phyloP scores from a whole-genome alignment of 2,888 invertebrate genomes.

The Empis stercorea region DNA sequence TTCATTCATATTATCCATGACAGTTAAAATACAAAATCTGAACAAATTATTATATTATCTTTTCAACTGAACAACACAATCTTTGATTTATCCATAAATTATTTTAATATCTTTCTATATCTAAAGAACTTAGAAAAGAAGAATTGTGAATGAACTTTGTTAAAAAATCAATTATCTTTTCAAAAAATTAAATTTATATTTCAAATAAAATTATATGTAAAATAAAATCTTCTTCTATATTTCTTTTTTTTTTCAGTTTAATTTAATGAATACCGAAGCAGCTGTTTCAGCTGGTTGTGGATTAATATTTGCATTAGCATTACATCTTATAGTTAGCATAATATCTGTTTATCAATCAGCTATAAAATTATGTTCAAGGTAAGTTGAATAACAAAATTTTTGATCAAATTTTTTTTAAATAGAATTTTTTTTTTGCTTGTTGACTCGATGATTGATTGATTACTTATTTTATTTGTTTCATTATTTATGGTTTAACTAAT shows the following conservation, averaged over 20 bases:
- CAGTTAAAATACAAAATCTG: too few species aligned
- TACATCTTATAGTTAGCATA: conserved; percentile 33
- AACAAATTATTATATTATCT: too few species aligned
- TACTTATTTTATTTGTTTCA: too few species aligned
- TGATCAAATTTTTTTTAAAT: too few species aligned
- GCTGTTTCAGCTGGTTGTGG: conserved; percentile 33
- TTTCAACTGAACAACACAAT: too few species aligned
- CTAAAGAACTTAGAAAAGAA: too few species aligned
- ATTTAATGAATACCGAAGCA: conserved; percentile 25
- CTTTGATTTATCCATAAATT: too few species aligned
- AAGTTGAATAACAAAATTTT: conserved; percentile 17
- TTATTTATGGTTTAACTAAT: too few species aligned
- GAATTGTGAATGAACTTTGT: too few species aligned
- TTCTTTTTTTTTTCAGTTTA: conserved; percentile 26
- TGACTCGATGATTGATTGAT: background rate
- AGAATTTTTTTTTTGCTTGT: background rate
- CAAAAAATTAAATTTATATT: background rate
- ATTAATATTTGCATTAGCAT: conserved; percentile 28
- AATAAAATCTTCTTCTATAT: conserved; percentile 7
- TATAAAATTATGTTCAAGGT: conserved; percentile 32
- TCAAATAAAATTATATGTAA: background rate
- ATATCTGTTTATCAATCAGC: conserved; percentile 34
- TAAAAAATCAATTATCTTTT: too few species aligned
- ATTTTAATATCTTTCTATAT: too few species aligned
- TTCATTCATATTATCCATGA: too few species aligned